These are phyloP conservation scores for Clistopyga incitator DNA, from an alignment of 2,888 invertebrate species.

Conservation along the genomic window DNA sequence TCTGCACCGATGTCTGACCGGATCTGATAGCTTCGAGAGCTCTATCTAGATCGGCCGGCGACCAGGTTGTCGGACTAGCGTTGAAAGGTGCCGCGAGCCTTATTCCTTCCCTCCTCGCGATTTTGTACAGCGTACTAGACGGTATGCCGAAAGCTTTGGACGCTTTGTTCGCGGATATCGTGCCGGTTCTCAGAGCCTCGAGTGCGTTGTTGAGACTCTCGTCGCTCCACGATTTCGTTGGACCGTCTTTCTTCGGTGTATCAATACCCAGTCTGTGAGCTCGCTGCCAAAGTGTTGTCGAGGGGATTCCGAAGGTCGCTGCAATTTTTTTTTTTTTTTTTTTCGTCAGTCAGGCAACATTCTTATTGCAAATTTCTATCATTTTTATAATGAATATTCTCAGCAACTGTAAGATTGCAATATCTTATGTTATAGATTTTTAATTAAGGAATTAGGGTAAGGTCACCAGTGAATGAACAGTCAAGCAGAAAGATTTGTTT, in stretches of 20 bases:
- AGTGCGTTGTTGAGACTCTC: conserved; percentile 93
- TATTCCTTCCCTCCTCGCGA: conserved; percentile 95
- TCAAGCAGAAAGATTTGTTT: too few relatives aligned
- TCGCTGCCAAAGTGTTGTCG: conserved; percentile 95
- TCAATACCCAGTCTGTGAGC: conserved; percentile 95
- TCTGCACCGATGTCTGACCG: conserved; percentile 93
- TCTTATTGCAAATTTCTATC: too few relatives aligned
- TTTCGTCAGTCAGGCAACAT: not conserved
- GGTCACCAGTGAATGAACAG: too few relatives aligned
- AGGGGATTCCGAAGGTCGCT: conserved; percentile 94
- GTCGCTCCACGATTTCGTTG: conserved; percentile 95
- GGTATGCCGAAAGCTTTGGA: conserved; percentile 96
- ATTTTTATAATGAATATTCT: too few relatives aligned
- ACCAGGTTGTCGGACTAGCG: conserved; percentile 95
- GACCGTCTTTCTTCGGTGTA: conserved; percentile 95
- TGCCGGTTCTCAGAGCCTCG: conserved; percentile 92
- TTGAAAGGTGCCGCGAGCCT: conserved; percentile 95
- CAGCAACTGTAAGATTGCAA: too few relatives aligned
- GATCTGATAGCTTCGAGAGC: conserved; percentile 93
- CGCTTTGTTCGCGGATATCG: conserved; percentile 95
- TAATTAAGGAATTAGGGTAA: too few relatives aligned
- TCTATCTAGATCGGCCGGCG: conserved; percentile 92
- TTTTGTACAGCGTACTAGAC: conserved; percentile 96
- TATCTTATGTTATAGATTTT: too few relatives aligned
- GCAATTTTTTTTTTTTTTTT: conserved; percentile 81